A percentile compares a stretch with the other conserved stretches of the same genome.
phyloP scores from a whole-genome alignment of 1,140 invertebrate genomes.

The Teleogryllus occipitalis region DNA sequence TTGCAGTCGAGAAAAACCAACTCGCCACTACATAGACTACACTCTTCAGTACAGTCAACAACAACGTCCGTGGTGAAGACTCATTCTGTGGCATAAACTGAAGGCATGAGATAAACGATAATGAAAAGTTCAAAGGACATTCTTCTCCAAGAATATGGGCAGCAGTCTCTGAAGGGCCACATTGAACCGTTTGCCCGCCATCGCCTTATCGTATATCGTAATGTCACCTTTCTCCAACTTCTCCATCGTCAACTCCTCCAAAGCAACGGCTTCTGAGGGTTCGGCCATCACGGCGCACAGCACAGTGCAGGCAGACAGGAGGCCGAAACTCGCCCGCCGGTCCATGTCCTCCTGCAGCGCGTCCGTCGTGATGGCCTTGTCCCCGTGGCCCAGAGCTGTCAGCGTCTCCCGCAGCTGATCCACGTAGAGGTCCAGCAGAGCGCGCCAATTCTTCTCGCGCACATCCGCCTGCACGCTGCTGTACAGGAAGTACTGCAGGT shows the following conservation, averaged over 20 bases:
- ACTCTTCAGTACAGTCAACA: too few species aligned
- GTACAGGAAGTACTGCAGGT: constrained; percentile 24
- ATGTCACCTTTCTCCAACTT: neutral
- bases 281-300: constrained; percentile 13
- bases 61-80: too few species aligned
- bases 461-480: constrained; percentile 32
- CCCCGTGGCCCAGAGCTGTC: neutral
- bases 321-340: constrained; percentile 14
- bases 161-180: neutral
- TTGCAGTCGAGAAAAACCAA: too few species aligned
- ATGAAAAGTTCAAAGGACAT: neutral
- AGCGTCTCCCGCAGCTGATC: constrained; percentile 19
- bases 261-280: neutral
- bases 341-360: constrained; percentile 15
- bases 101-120: too few species aligned
- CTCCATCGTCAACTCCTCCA: neutral
- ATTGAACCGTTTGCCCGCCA: neutral
- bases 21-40: too few species aligned
- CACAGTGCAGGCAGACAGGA: constrained; percentile 10
- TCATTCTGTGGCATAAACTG: too few species aligned
- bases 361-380: neutral
- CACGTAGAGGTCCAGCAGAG: constrained; percentile 40
- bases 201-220: neutral
- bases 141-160: constrained; percentile 6
- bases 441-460: constrained; percentile 35